Percentiles rank a stretch among this genome's conserved stretches.
phyloP scores from a whole-genome alignment of 2,113 vertebrate species.

The Syngnathus scovelli region DNA sequence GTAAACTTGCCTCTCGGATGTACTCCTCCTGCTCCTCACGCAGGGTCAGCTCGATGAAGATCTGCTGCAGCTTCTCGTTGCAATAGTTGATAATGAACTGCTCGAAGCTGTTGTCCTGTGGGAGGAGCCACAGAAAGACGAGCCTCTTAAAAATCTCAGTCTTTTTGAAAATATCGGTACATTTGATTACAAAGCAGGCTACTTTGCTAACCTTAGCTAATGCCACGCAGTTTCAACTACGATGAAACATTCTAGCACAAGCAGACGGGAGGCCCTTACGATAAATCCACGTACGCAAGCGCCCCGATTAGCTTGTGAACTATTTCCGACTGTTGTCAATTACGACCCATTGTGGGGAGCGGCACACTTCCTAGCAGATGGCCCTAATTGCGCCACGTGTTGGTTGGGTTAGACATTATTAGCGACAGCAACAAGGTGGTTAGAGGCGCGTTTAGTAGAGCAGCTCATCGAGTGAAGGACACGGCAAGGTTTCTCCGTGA shows the following conservation, averaged over 20 bases:
- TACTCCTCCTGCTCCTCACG: constrained; percentile 98
- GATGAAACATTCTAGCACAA: neutral
- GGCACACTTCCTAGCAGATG: constrained; percentile 30
- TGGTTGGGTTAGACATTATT: constrained; percentile 35
- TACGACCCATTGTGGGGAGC: constrained; percentile 25
- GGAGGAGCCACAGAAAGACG: neutral
- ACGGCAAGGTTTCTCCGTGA: constrained; percentile 29
- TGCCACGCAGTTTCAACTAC: neutral
- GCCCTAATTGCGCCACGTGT: constrained; percentile 12
- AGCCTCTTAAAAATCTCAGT: no score
- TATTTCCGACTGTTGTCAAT: constrained; percentile 23
- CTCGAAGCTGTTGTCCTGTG: constrained; percentile 97
- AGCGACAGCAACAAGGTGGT: constrained; percentile 28
- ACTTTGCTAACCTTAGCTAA: no score
- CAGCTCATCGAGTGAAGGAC: constrained; percentile 32
- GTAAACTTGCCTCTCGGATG: constrained; percentile 80
- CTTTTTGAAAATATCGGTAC: no score
- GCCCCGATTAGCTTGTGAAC: constrained; percentile 12
- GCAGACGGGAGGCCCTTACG: neutral
- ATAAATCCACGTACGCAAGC: constrained; percentile 21
- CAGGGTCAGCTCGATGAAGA: constrained; percentile 96
- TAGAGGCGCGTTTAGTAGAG: constrained; percentile 40
- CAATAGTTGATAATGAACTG: constrained; percentile 99
- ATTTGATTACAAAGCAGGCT: no score
- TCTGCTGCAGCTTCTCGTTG: constrained; percentile 97